Conservation (phyloP, 2,888 invertebrate species). For the Autographa pulchrina region DNA sequence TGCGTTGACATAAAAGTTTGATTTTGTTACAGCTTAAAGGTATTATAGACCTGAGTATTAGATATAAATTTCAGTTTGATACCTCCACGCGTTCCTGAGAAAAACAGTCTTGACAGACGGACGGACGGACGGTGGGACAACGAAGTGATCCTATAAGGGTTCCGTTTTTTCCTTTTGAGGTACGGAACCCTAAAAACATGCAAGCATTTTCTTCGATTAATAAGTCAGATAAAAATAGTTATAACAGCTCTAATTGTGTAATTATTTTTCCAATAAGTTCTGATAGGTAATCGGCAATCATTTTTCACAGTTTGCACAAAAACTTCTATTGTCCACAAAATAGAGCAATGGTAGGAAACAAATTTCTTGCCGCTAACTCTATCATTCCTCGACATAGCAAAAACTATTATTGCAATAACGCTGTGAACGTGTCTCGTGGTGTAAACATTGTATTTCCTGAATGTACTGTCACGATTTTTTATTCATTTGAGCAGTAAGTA, state of each 20-base stretch:
- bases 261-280: not conserved
- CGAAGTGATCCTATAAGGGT: no score
- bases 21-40: no score
- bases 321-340: not conserved
- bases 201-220: no score
- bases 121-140: no score
- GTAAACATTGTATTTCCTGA: constrained; percentile 35
- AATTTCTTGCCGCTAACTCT: constrained; percentile 7
- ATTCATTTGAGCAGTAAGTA: constrained; percentile 22
- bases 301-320: not conserved
- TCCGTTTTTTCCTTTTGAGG: no score
- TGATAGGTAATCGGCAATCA: constrained; percentile 1
- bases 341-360: not conserved
- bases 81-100: no score
- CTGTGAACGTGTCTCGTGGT: not conserved
- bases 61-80: no score
- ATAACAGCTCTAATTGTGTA: not conserved
- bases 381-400: constrained; percentile 28
- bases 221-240: no score
- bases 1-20: no score
- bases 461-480: constrained; percentile 44
- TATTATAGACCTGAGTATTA: no score
- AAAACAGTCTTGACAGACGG: no score
- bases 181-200: no score
- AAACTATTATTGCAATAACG: constrained; percentile 40